Percentiles rank a stretch among this genome's conserved stretches.
These are phyloP conservation scores for Trichonephila inaurata DNA, from an alignment of 1,140 invertebrate species.

Conservation along the genomic window DNA sequence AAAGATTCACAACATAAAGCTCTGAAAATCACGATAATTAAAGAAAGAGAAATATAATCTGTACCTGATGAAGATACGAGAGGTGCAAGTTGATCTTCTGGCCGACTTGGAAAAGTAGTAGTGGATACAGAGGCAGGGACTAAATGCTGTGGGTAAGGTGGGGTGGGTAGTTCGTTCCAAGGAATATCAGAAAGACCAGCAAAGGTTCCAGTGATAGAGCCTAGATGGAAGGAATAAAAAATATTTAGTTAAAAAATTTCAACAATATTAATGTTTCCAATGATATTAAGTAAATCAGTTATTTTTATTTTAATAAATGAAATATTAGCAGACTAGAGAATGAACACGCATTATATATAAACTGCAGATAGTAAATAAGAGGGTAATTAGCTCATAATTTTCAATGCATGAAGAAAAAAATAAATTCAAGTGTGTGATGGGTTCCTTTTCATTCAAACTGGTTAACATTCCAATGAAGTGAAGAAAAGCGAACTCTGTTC, in stretches of 20 bases:
- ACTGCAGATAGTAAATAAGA: not conserved
- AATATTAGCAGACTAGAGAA: not conserved
- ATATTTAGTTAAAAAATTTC: no score
- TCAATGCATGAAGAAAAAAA: not conserved
- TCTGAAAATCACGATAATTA: not conserved
- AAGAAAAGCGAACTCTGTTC: no score
- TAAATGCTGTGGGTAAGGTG: conserved; percentile 46
- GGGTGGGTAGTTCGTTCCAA: conserved; percentile 54
- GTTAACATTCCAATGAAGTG: no score
- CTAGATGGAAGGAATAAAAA: conserved; percentile 1
- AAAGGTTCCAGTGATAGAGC: not conserved
- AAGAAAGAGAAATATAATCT: not conserved
- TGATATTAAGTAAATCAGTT: not conserved
- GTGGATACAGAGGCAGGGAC: conserved; percentile 39
- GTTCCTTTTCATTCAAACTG: no score
- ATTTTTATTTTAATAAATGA: not conserved
- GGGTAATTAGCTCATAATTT: not conserved
- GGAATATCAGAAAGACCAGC: conserved; percentile 45
- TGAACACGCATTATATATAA: no score
- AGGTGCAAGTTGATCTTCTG: conserved; percentile 36
- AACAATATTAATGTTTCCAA: no score
- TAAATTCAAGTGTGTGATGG: no score
- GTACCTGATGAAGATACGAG: conserved; percentile 57
- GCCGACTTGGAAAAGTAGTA: not conserved
- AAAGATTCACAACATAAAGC: no score